phyloP scores from a whole-genome alignment of 2,113 vertebrate species.

The Hippopotamus amphibius region DNA sequence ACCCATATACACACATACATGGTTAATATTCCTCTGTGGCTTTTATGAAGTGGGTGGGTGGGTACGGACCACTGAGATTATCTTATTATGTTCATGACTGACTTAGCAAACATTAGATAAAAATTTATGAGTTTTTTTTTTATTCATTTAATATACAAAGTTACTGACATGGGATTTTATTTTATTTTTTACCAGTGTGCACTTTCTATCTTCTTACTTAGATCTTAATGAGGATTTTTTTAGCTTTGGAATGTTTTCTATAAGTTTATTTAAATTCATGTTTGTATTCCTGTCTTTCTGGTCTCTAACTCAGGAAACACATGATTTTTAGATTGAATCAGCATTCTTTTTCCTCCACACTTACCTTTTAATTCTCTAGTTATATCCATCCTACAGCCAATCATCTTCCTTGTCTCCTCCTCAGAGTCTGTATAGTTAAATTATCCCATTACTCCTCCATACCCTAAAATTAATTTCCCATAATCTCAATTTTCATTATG shows the following conservation, averaged over 20 bases:
- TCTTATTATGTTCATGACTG: constrained; percentile 15
- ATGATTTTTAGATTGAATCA: not conserved
- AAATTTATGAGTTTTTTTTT: not conserved
- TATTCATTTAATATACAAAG: not conserved
- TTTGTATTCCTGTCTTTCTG: not conserved
- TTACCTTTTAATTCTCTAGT: not conserved
- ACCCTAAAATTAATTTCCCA: not conserved
- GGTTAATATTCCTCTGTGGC: not conserved
- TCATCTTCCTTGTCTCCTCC: not conserved
- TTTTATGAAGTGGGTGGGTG: not conserved
- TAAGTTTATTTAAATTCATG: not conserved
- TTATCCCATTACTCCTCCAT: not conserved
- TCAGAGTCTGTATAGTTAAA: not conserved
- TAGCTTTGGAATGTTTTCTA: not conserved
- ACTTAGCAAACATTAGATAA: not conserved
- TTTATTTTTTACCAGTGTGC: not conserved
- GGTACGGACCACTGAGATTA: not conserved
- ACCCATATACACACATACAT: not conserved
- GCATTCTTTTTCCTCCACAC: not conserved
- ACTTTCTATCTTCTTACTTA: not conserved
- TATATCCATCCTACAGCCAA: not conserved
- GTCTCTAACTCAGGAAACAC: not conserved
- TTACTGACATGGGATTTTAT: not conserved
- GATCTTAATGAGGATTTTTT: not conserved
- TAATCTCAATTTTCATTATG: not conserved